Percentiles rank a stretch among this genome's conserved stretches.
Conservation (phyloP, 53 echinoderm and acorn worm genomes). For the Antedon mediterranea region DNA sequence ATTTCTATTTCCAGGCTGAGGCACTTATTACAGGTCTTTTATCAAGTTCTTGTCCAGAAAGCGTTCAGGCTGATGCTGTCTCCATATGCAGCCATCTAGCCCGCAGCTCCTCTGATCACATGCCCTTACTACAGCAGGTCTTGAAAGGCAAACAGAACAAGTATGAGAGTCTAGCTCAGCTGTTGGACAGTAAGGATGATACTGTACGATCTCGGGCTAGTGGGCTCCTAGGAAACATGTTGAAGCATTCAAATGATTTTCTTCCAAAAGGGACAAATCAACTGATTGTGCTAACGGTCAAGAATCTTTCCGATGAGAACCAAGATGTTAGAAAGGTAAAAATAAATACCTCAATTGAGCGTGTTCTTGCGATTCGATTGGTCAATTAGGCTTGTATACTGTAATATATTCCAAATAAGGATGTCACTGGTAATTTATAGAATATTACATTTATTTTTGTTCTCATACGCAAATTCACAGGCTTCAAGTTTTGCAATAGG, state of each 20-base stretch:
- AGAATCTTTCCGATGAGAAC: slow-evolving; percentile 50
- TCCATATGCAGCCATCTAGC: slow-evolving; percentile 88
- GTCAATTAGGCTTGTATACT: too few relatives aligned
- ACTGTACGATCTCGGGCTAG: slow-evolving; percentile 64
- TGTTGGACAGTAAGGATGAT: slow-evolving; percentile 37
- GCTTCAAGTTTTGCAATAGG: slow-evolving; percentile 88
- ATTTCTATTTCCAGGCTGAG: slow-evolving; percentile 45
- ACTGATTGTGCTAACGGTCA: slow-evolving; percentile 27
- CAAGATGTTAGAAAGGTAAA: slow-evolving; percentile 79
- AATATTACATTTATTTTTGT: too few relatives aligned
- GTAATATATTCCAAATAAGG: too few relatives aligned
- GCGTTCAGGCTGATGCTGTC: slow-evolving; percentile 62
- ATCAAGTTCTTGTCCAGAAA: slow-evolving; percentile 28
- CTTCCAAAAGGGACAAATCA: slow-evolving; percentile 50
- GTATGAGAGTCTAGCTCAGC: slow-evolving; percentile 26
- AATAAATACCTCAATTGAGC: too few relatives aligned
- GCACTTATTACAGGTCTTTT: slow-evolving; percentile 35
- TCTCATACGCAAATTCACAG: too few relatives aligned
- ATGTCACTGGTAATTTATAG: too few relatives aligned
- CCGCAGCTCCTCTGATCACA: slow-evolving; percentile 50
- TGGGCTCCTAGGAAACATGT: slow-evolving; percentile 77
- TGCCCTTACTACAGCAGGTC: slow-evolving; percentile 48
- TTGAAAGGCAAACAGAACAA: slow-evolving; percentile 58
- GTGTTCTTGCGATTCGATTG: too few relatives aligned
- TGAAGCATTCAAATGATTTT: slow-evolving; percentile 68